Conservation (phyloP, 2,797 vertebrate genomes). For the Carcharodon carcharias region DNA sequence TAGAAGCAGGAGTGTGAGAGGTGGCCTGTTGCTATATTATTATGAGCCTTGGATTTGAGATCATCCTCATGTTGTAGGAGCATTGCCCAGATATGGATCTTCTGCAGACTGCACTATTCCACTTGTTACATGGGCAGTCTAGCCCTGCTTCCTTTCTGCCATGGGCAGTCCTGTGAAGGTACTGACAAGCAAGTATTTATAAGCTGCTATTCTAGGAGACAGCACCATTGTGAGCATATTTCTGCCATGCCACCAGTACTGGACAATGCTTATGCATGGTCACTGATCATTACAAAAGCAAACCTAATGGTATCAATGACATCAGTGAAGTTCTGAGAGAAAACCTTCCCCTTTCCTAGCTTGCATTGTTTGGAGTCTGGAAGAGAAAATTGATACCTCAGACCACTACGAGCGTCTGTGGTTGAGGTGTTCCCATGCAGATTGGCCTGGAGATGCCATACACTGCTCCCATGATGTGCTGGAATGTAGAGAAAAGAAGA, state of each 20-base stretch:
- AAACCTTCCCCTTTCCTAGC: background rate
- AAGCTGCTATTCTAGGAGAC: too few relatives aligned
- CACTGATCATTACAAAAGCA: background rate
- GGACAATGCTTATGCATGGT: background rate
- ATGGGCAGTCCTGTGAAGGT: too few relatives aligned
- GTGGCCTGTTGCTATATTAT: background rate
- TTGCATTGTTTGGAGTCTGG: background rate
- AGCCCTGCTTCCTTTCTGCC: too few relatives aligned
- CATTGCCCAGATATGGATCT: too few relatives aligned
- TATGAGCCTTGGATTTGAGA: too few relatives aligned
- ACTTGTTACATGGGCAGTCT: too few relatives aligned
- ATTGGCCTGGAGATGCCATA: background rate
- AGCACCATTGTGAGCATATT: background rate
- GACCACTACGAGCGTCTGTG: background rate
- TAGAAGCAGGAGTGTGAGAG: too few relatives aligned
- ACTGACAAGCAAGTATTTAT: too few relatives aligned
- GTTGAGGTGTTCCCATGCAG: background rate
- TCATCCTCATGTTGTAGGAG: too few relatives aligned
- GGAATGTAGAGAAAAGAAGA: background rate
- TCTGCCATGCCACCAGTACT: background rate
- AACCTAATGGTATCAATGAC: background rate
- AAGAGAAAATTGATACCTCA: background rate
- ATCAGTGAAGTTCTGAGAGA: background rate
- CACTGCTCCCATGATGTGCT: too few relatives aligned
- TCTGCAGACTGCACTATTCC: too few relatives aligned